Conservation (phyloP, 2,797 vertebrate genomes). For the Pangasius mekongensis region DNA sequence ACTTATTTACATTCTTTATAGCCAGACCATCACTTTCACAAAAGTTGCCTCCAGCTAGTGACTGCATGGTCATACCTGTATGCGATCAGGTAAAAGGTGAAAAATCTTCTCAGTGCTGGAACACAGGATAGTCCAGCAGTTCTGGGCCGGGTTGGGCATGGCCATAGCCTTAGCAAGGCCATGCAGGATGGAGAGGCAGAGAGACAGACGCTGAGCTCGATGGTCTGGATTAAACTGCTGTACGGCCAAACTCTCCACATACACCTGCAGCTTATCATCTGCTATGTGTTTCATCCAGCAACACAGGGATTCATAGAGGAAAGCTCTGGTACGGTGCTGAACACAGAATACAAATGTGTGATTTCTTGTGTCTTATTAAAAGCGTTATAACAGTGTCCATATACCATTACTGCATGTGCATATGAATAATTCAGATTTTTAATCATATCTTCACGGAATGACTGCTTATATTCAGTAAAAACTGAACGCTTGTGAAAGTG, state of each 20-base stretch:
- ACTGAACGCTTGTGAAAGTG: background rate
- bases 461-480: background rate
- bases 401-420: background rate
- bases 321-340: constrained; percentile 78
- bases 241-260: constrained; percentile 79
- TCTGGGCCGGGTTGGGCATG: constrained; percentile 82
- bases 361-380: background rate
- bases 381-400: background rate
- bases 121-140: constrained; percentile 85
- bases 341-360: background rate
- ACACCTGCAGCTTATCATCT: constrained; percentile 87
- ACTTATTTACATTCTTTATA: constrained; percentile 5
- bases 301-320: constrained; percentile 78
- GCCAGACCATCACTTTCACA: background rate
- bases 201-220: constrained; percentile 55
- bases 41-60: background rate
- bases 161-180: constrained; percentile 87
- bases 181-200: constrained; percentile 77
- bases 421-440: background rate
- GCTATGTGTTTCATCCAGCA: constrained; percentile 90
- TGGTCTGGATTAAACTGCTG: constrained; percentile 78
- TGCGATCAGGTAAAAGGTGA: constrained; percentile 81
- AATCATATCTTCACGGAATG: background rate
- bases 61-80: constrained; percentile 76
- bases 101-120: constrained; percentile 84